Conservation (phyloP, 2,113 vertebrate species). For the Ailurus styani region DNA sequence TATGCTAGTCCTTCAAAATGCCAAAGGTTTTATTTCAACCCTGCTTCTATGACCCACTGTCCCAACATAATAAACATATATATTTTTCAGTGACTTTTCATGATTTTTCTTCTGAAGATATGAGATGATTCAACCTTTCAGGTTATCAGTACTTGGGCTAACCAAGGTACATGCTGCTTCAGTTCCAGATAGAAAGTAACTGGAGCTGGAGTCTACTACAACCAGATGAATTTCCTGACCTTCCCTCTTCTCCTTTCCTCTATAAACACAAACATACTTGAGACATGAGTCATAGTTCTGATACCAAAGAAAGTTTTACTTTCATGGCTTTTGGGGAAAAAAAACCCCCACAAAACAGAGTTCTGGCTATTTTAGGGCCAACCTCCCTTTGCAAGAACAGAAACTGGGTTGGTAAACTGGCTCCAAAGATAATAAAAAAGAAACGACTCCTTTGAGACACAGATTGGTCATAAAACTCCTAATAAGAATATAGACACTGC, state of each 20-base stretch:
- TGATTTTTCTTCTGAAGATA: neutral
- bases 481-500: neutral
- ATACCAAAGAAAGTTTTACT: conserved; percentile 8
- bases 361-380: neutral
- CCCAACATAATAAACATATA: neutral
- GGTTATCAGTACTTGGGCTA: neutral
- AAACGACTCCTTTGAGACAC: neutral
- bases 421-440: conserved; percentile 15
- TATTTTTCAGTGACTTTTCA: neutral
- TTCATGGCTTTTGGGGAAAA: neutral
- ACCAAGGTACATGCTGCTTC: neutral
- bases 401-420: neutral
- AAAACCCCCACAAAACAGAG: neutral
- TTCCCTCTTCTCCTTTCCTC: neutral
- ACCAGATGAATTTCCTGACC: neutral
- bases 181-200: neutral
- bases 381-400: neutral
- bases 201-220: neutral
- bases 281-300: conserved; percentile 1
- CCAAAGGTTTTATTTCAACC: neutral
- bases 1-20: neutral
- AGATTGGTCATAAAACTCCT: neutral
- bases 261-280: neutral
- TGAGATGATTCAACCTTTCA: neutral
- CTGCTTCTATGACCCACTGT: neutral